Evolutionary conservation across 1,140 invertebrate species (phyloP), one percentile per base, ranked within the genome.

Genomic region (Calosoma granatense): DNA sequence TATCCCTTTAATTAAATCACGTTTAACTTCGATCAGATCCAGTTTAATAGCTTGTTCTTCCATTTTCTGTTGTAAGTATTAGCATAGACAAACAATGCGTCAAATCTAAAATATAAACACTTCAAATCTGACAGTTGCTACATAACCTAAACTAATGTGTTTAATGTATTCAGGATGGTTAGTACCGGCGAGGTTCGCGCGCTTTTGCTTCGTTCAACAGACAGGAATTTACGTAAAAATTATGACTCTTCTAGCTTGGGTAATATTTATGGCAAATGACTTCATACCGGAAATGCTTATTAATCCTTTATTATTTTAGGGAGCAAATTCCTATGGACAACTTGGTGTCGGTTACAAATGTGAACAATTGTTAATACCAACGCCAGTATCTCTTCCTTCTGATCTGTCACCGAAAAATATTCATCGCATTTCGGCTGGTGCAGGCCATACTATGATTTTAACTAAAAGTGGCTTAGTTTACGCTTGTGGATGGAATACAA

Each of bases 401-500:
- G 61, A 63, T 62, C 67, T 81, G 26, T 62, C 67, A 47, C 63
- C 74, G 14, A 65, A 71, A 43, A 65, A 75, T 36, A 78, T 86
- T 23, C 73, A 72, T 26, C 75, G 78, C 62, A 85, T 90, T 55
- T 72, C 76, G 14, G 88, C 87, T 53, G 88, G 88, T 54, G 88
- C 86, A 22, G 86, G 86, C 0, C 88, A 91, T 65, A 82, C 85
- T 1, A 64, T 91, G 11, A 72, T 89, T 20, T 67, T 90, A 19
- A 80, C 84, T 61, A 70, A 72, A 41, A 73, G 78, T 47, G 85
- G 85, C 11, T 81, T 81, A 60, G 67, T 94, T 9, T 92, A 85
- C 67, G 78, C 84, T 30, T 94, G 90, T 76, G 92, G 93, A 2
- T 92, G 87, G 86, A 95, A 94, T 73, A 81, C 82, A 63, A 86